These are phyloP conservation scores for Peucedramus taeniatus DNA, from an alignment of 2,113 vertebrate genomes.

Conservation along the genomic window DNA sequence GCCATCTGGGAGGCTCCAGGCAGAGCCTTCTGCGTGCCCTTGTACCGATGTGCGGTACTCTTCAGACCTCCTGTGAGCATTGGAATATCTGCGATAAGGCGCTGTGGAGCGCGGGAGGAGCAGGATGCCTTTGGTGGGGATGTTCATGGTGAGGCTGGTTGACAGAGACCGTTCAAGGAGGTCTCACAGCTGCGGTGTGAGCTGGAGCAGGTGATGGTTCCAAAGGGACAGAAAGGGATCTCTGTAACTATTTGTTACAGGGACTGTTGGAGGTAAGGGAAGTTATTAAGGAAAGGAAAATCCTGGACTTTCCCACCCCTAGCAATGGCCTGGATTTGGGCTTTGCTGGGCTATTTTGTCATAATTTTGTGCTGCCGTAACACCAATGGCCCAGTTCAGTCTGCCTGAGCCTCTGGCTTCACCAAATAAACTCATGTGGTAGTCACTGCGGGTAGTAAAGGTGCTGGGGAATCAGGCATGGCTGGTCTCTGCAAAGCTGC, in stretches of 20 bases:
- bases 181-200: not conserved
- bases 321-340: not conserved
- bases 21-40: not conserved
- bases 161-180: not conserved
- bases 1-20: not conserved
- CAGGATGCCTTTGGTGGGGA: not conserved
- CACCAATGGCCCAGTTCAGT: not conserved
- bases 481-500: not conserved
- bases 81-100: not conserved
- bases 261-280: not conserved
- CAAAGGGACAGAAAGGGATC: not conserved
- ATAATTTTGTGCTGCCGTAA: fast-evolving
- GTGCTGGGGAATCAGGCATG: not conserved
- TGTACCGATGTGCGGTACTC: fast-evolving
- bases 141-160: not conserved
- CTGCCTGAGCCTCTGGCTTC: not conserved
- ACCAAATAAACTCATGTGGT: fast-evolving
- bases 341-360: not conserved
- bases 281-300: not conserved
- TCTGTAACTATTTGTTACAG: not conserved
- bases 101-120: not conserved
- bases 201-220: not conserved
- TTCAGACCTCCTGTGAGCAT: not conserved
- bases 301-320: not conserved
- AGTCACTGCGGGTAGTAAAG: not conserved